A percentile compares a stretch with the other conserved stretches of the same genome.
Evolutionary conservation across 2,888 invertebrate species (phyloP).

Genomic region (Athrips mouffetella): DNA sequence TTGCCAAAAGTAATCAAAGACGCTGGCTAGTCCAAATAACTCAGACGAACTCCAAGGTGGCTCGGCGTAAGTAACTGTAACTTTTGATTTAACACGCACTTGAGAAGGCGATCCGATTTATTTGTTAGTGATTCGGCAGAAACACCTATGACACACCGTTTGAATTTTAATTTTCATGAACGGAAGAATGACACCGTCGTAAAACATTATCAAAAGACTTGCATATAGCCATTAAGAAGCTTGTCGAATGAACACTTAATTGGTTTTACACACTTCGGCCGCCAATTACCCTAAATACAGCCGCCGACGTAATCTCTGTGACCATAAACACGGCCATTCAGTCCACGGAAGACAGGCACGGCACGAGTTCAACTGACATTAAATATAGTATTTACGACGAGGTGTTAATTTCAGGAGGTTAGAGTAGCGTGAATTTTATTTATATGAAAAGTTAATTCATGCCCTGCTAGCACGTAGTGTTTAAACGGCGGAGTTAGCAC

Average conservation of each 20-base stretch:
- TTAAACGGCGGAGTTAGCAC: slow-evolving; percentile 75
- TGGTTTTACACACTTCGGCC: slow-evolving; percentile 36
- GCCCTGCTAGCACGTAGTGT: slow-evolving; percentile 72
- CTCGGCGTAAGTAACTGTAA: slow-evolving; percentile 18
- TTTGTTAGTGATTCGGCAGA: slow-evolving; percentile 27
- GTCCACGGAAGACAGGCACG: slow-evolving; percentile 47
- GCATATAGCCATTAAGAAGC: slow-evolving; percentile 16
- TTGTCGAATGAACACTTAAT: slow-evolving; percentile 41
- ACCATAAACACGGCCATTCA: slow-evolving; percentile 44
- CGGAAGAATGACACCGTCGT: slow-evolving; percentile 19
- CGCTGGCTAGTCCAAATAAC: background rate
- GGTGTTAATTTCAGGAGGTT: slow-evolving; percentile 78
- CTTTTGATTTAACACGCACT: slow-evolving; percentile 22
- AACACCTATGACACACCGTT: slow-evolving; percentile 26
- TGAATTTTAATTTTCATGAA: slow-evolving; percentile 23
- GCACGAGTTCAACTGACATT: slow-evolving; percentile 61
- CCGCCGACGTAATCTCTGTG: slow-evolving; percentile 36
- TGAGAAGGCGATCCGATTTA: slow-evolving; percentile 21
- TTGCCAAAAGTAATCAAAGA: background rate
- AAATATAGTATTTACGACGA: slow-evolving; percentile 73
- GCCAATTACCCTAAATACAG: slow-evolving; percentile 40
- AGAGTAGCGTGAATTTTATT: slow-evolving; percentile 78
- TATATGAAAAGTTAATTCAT: slow-evolving; percentile 79
- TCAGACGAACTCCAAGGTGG: background rate
- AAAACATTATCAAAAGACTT: slow-evolving; percentile 20